Evolutionary conservation across 1,140 invertebrate species (phyloP).

Genomic region (Drosophila pandora): DNA sequence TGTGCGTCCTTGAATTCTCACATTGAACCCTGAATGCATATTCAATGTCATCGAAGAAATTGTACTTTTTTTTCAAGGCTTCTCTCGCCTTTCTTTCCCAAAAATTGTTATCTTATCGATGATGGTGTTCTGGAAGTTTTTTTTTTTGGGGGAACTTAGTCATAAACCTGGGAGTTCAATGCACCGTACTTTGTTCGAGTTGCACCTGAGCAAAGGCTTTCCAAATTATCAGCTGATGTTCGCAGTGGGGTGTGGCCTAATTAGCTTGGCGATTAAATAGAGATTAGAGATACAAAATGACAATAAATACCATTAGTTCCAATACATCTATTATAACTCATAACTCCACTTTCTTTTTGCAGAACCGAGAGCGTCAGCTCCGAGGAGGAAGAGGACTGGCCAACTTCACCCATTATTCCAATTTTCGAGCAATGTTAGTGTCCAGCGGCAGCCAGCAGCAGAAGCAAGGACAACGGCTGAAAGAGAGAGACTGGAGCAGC

Average conservation of each 20-base stretch:
- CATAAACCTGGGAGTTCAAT: slow-evolving; percentile 66
- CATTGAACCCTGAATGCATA: slow-evolving; percentile 40
- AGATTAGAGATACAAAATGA: too few relatives aligned
- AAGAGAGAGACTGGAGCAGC: slow-evolving; percentile 33
- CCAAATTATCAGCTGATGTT: slow-evolving; percentile 36
- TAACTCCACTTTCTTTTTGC: slow-evolving; percentile 34
- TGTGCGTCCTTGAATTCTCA: slow-evolving; percentile 33
- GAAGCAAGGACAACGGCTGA: slow-evolving; percentile 51
- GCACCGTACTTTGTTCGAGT: slow-evolving; percentile 50
- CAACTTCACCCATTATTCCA: slow-evolving; percentile 86
- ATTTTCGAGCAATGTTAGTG: slow-evolving; percentile 84
- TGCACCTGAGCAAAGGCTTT: slow-evolving; percentile 53
- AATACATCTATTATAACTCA: too few relatives aligned
- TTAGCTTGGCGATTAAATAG: background rate
- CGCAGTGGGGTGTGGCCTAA: slow-evolving; percentile 41
- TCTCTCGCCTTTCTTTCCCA: slow-evolving; percentile 26
- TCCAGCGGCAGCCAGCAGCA: slow-evolving; percentile 58
- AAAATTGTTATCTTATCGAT: slow-evolving; percentile 38
- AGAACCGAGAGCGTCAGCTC: slow-evolving; percentile 87
- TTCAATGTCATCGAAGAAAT: slow-evolving; percentile 47
- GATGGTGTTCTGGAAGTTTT: slow-evolving; percentile 13
- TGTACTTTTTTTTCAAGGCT: slow-evolving; percentile 7
- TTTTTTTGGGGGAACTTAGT: slow-evolving; percentile 28
- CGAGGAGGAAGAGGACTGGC: slow-evolving; percentile 86
- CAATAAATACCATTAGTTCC: too few relatives aligned